Evolutionary conservation across 1,140 invertebrate genomes (phyloP), one percentile per base, ranked within the genome.

Genomic region (Littorina saxatilis): DNA sequence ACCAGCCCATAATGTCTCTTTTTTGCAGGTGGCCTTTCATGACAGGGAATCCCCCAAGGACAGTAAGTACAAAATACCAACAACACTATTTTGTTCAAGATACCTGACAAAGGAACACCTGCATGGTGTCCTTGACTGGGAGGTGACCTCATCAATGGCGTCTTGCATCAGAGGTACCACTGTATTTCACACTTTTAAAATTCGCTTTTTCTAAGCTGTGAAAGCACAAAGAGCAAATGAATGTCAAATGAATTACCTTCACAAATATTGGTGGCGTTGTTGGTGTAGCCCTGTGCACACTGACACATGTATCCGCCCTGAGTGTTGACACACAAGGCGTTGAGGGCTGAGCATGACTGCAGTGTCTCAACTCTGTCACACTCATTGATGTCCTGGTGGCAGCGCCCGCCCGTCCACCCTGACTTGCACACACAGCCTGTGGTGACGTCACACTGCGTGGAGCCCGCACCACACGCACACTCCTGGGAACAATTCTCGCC

Each of bases 351-450:
- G 68, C 70, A 73, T 2, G 3, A 9, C 4, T 73, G 17, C 27
- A 52, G 66, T n/a, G 29, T 15, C 9, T 11, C 23, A 9, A 32
- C 32, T n/a, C 13, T 68, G 4, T 32, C 32, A 55, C 79, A 80
- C 63, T 80, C 79, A 55, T 80, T 35, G 63, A 55, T 80, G 63
- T 80, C 79, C 1, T 40, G 27, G 27, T 72, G 37, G 39, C 79
- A 80, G 23, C 50, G 70, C 27, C 1, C 47, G 11, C 79, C 79
- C 43, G n/a, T 50, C 68, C 68, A 80, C 7, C 79, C 79, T 17
- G 43, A 40, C n/a, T 58, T 73, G 68, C 79, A 80, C n/a, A 73
- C 29, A 39, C 79, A 80, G 17, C 79, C 79, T 32, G 23, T 73
- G 23, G 52, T 70, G 27, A 37, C 37, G 32, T 72, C 47, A 52